phyloP scores from a whole-genome alignment of 2,888 invertebrate species.

The Agrochola macilenta region DNA sequence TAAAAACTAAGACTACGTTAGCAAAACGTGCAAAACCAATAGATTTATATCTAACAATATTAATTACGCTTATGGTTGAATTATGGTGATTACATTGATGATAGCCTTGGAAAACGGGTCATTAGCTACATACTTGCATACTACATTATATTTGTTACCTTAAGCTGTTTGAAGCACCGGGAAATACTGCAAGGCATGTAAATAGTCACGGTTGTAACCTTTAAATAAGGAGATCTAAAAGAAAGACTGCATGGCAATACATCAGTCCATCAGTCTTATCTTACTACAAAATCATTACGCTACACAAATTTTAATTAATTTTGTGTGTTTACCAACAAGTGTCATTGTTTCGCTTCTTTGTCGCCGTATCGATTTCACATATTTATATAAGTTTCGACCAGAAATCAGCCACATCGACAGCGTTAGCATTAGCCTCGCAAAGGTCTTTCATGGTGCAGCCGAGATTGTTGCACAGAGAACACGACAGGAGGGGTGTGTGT shows the following conservation, averaged over 20 bases:
- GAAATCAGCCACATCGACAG: not conserved
- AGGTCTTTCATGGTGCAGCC: not conserved
- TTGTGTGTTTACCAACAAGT: too few relatives aligned
- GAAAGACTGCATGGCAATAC: not conserved
- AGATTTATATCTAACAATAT: slow-evolving; percentile 61
- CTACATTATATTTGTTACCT: slow-evolving; percentile 31
- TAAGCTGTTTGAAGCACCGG: slow-evolving; percentile 18
- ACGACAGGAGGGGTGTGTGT: not conserved
- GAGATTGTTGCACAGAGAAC: not conserved
- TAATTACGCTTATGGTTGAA: slow-evolving; percentile 58
- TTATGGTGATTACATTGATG: slow-evolving; percentile 54
- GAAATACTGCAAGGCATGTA: not conserved
- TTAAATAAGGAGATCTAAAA: not conserved
- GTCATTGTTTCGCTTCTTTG: not conserved
- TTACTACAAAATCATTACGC: not conserved
- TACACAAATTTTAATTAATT: not conserved
- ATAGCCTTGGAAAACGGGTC: slow-evolving; percentile 54
- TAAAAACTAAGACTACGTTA: slow-evolving; percentile 25
- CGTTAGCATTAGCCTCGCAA: not conserved
- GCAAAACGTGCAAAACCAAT: slow-evolving; percentile 49
- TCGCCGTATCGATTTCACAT: not conserved
- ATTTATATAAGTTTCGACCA: not conserved
- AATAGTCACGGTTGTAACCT: slow-evolving; percentile 28
- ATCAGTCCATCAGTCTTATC: not conserved
- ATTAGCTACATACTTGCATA: slow-evolving; percentile 48